Percentiles rank a stretch among this genome's conserved stretches.
Evolutionary conservation across 2,888 invertebrate genomes (phyloP).

Genomic region (Onthophagus sagittarius): DNA sequence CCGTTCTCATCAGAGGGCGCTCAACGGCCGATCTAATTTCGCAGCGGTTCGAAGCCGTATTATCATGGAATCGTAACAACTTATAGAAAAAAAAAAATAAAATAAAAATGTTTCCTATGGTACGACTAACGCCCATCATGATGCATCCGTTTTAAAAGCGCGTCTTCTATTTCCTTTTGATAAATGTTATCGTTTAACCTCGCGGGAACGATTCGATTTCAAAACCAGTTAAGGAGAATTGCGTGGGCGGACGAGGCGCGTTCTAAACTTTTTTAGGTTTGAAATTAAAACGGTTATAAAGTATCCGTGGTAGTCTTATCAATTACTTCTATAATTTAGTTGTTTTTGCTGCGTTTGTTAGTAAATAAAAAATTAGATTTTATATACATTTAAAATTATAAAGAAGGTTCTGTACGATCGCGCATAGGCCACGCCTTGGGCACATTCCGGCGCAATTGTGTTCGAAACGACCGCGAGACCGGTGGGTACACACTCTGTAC

Average conservation of each 20-base stretch:
- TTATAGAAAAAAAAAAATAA: background rate
- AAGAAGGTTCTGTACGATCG: background rate
- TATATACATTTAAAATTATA: too few species aligned
- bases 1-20: conserved; percentile 10
- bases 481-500: background rate
- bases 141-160: background rate
- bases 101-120: background rate
- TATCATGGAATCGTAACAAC: background rate
- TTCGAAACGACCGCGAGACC: background rate
- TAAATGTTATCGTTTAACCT: background rate
- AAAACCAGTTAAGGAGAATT: background rate
- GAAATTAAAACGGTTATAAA: conserved; percentile 15
- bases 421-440: background rate
- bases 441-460: background rate
- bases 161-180: background rate
- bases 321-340: conserved; percentile 1
- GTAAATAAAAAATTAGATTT: too few species aligned
- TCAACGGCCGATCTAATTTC: conserved; percentile 1
- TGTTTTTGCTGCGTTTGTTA: too few species aligned
- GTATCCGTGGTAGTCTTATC: background rate
- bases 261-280: conserved; percentile 8
- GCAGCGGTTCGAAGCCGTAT: background rate
- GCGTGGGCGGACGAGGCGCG: conserved; percentile 14
- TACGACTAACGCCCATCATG: background rate
- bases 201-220: background rate